Evolutionary conservation across 1,140 invertebrate genomes (phyloP).

Genomic region (Drosophila arawakana): DNA sequence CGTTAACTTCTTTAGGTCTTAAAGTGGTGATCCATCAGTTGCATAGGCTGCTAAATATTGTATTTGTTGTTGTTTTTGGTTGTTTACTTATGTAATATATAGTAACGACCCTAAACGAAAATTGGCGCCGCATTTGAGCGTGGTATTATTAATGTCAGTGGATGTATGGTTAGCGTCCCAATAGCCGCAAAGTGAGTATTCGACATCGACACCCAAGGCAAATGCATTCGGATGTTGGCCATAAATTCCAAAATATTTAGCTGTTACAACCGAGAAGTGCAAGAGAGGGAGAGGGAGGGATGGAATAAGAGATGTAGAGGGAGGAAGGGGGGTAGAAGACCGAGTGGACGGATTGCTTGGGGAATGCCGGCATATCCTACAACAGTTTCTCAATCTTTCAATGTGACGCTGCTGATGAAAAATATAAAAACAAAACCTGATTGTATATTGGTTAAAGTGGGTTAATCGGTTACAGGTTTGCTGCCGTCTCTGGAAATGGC

Average conservation of each 20-base stretch:
- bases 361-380: slow-evolving; percentile 63
- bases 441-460: slow-evolving; percentile 56
- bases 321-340: neutral
- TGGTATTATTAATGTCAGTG: slow-evolving; percentile 35
- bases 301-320: neutral
- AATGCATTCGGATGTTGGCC: slow-evolving; percentile 25
- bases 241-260: slow-evolving; percentile 19
- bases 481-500: slow-evolving; percentile 51
- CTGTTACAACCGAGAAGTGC: neutral
- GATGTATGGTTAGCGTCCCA: slow-evolving; percentile 21
- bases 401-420: slow-evolving; percentile 13
- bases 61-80: slow-evolving; percentile 9
- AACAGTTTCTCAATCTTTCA: slow-evolving; percentile 42
- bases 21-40: slow-evolving; percentile 19
- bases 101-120: slow-evolving; percentile 20
- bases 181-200: slow-evolving; percentile 3
- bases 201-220: slow-evolving; percentile 24
- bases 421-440: slow-evolving; percentile 55
- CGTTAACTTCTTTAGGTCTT: neutral
- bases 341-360: neutral
- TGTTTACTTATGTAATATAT: slow-evolving; percentile 28
- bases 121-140: slow-evolving; percentile 15
- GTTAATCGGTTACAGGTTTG: slow-evolving; percentile 71
- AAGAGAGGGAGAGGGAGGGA: neutral
- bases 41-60: neutral